phyloP scores from a whole-genome alignment of 2,797 vertebrate genomes.

The Tokudaia tokunoshimensis region DNA sequence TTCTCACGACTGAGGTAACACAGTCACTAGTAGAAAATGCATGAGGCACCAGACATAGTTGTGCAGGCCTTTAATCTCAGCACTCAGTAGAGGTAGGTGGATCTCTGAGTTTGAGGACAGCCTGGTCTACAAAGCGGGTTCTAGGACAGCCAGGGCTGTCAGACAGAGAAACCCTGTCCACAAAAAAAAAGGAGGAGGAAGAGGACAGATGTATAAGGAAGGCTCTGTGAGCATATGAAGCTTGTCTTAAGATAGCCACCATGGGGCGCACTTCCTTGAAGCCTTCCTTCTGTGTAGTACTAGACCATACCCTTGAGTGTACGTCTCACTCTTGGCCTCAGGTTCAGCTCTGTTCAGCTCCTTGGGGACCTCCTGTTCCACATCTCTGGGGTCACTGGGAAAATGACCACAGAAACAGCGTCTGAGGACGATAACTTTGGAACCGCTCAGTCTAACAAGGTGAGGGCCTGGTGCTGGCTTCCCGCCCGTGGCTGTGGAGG shows the following conservation, averaged over 20 bases:
- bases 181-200: neutral
- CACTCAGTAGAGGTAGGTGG: neutral
- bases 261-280: neutral
- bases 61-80: neutral
- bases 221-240: neutral
- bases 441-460: conserved; percentile 97
- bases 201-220: neutral
- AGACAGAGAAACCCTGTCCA: neutral
- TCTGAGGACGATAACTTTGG: conserved; percentile 99
- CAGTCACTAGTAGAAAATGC: neutral
- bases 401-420: conserved; percentile 99
- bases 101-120: neutral
- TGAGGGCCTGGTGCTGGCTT: conserved; percentile 69
- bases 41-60: fast-evolving
- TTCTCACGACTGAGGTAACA: neutral
- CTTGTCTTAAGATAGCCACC: neutral
- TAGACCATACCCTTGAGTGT: neutral
- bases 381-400: conserved; percentile 98
- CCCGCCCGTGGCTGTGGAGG: neutral
- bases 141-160: neutral
- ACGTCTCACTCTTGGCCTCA: conserved; percentile 78
- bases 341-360: conserved; percentile 99
- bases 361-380: conserved; percentile 99
- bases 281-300: neutral
- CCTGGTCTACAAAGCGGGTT: neutral